These are phyloP conservation scores for Galaxias olidus DNA, from an alignment of 2,797 vertebrate species.

Conservation along the genomic window DNA sequence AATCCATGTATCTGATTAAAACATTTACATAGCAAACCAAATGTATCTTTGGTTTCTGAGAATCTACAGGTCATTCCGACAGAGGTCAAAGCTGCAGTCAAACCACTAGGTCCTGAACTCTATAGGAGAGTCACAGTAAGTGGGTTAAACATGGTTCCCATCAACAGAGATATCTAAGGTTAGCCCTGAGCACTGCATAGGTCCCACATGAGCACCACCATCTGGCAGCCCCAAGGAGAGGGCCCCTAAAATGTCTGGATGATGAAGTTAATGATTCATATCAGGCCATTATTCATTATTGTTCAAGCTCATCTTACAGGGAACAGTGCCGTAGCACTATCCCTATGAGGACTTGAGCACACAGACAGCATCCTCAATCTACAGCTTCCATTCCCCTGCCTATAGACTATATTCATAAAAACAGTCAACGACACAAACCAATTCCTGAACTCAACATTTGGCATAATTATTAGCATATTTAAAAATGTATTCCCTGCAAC, in stretches of 20 bases:
- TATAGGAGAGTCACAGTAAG: neutral
- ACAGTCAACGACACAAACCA: too few relatives aligned
- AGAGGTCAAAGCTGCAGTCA: neutral
- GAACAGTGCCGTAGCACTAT: constrained; percentile 39
- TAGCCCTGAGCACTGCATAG: constrained; percentile 23
- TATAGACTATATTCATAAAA: neutral
- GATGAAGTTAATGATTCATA: constrained; percentile 79
- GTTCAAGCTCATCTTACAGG: constrained; percentile 43
- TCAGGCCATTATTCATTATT: constrained; percentile 50
- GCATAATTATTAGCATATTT: too few relatives aligned
- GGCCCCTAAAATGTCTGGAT: constrained; percentile 57
- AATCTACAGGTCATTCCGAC: neutral
- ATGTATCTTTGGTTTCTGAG: neutral
- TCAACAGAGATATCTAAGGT: constrained; percentile 58
- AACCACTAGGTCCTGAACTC: neutral
- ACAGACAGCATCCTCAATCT: constrained; percentile 39
- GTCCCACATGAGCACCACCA: constrained; percentile 69
- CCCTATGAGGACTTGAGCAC: constrained; percentile 36
- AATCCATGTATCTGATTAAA: too few relatives aligned
- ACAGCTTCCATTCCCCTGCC: neutral
- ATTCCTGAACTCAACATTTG: too few relatives aligned
- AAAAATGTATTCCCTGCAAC: too few relatives aligned
- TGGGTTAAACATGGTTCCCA: constrained; percentile 40
- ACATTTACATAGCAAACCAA: neutral
- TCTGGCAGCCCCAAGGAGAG: constrained; percentile 58